A percentile compares a stretch with the other conserved stretches of the same genome.
Conservation (phyloP, 2,888 invertebrate species). For the Malachius bipustulatus region DNA sequence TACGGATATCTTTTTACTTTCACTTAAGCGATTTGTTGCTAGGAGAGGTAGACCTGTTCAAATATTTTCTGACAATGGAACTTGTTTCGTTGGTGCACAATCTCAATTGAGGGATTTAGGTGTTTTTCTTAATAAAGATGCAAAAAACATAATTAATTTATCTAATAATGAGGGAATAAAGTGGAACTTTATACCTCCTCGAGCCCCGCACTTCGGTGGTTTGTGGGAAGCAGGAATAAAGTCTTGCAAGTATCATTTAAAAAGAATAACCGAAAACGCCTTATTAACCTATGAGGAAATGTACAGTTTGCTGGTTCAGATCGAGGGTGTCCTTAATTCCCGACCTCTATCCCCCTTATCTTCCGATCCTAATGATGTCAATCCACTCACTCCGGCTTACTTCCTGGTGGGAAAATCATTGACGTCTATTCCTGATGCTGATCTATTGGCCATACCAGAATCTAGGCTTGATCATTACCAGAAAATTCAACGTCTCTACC, state of each 20-base stretch:
- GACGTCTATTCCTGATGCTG: conserved; percentile 11
- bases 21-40: conserved; percentile 20
- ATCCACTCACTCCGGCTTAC: conserved; percentile 16
- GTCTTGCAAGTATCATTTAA: conserved; percentile 12
- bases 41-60: conserved; percentile 18
- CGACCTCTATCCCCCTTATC: conserved; percentile 20
- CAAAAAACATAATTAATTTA: conserved; percentile 4
- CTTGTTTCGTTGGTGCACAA: conserved; percentile 18
- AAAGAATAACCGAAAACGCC: conserved; percentile 17
- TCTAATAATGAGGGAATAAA: conserved; percentile 10
- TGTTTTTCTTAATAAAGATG: conserved; percentile 10
- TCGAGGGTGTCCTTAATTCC: conserved; percentile 24
- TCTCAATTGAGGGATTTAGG: conserved; percentile 9
- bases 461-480: conserved; percentile 9
- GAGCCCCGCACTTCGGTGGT: conserved; percentile 18
- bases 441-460: conserved; percentile 2
- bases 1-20: conserved; percentile 19
- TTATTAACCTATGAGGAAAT: conserved; percentile 22
- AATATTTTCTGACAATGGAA: conserved; percentile 21
- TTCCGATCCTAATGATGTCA: conserved; percentile 13
- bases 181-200: conserved; percentile 16
- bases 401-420: conserved; percentile 23
- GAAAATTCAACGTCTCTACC: conserved; percentile 8
- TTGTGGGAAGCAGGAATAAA: conserved; percentile 17
- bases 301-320: conserved; percentile 17